Evolutionary conservation across 2,888 invertebrate species (phyloP).

Genomic region (Maniola hyperantus): DNA sequence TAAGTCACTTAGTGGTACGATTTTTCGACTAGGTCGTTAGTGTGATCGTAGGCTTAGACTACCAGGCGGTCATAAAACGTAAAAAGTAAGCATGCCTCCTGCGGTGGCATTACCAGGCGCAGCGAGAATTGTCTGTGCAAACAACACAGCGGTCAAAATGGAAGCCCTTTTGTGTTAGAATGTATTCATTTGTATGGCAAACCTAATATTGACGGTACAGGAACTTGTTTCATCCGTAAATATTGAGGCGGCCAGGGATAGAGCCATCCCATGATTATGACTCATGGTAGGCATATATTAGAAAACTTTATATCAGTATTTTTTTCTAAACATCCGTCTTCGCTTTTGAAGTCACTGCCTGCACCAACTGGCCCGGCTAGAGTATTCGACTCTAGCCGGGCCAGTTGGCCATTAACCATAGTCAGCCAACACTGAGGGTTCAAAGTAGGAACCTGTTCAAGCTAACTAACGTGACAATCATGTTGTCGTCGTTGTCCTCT

Average conservation of each 20-base stretch:
- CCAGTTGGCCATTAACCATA: too few relatives aligned
- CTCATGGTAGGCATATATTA: slow-evolving; percentile 38
- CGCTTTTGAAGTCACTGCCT: neutral
- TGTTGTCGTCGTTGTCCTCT: too few relatives aligned
- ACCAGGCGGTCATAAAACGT: slow-evolving; percentile 54
- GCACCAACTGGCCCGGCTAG: too few relatives aligned
- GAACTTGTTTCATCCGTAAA: slow-evolving; percentile 76
- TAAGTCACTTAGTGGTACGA: neutral
- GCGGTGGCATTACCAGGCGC: slow-evolving; percentile 66
- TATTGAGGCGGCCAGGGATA: slow-evolving; percentile 46
- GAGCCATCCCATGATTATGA: slow-evolving; percentile 60
- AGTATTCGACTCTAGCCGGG: too few relatives aligned
- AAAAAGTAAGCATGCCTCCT: slow-evolving; percentile 53
- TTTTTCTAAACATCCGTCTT: neutral
- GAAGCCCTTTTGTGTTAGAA: slow-evolving; percentile 77
- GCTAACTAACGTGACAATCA: too few relatives aligned
- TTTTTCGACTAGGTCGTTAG: neutral
- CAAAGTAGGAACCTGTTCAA: neutral
- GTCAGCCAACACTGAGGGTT: too few relatives aligned
- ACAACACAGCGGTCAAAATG: slow-evolving; percentile 77
- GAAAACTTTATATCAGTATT: slow-evolving; percentile 2
- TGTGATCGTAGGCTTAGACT: slow-evolving; percentile 16
- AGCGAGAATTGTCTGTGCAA: slow-evolving; percentile 76
- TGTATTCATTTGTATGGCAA: slow-evolving; percentile 81
- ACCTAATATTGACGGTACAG: slow-evolving; percentile 73